phyloP scores from a whole-genome alignment of 1,140 invertebrate genomes.

The Lethrus apterus region DNA sequence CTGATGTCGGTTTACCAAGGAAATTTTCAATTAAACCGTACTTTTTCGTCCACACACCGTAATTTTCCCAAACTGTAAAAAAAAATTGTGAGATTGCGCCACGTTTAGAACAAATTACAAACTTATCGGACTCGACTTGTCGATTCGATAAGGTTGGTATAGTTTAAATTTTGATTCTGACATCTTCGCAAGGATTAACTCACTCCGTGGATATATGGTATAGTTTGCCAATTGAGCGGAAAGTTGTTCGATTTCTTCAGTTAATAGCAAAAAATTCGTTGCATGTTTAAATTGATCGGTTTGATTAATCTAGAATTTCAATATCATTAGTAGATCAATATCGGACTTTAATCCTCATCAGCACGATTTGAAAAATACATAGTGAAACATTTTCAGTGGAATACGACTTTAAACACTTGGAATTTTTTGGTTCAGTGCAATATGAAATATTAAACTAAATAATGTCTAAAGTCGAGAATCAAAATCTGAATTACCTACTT shows the following conservation, averaged over 20 bases:
- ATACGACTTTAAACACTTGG: too few species aligned
- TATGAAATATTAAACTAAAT: too few species aligned
- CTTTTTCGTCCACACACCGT: not conserved
- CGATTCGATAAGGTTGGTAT: not conserved
- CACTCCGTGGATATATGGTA: slow-evolving; percentile 1
- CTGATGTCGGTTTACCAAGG: not conserved
- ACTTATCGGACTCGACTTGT: not conserved
- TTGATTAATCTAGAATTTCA: not conserved
- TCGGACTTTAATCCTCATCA: too few species aligned
- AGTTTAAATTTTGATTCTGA: not conserved
- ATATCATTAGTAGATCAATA: too few species aligned
- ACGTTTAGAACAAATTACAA: not conserved
- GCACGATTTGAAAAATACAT: too few species aligned
- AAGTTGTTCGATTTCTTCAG: not conserved
- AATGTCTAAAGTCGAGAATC: too few species aligned
- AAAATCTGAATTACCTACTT: too few species aligned
- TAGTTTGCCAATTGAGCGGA: not conserved
- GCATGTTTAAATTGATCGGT: not conserved
- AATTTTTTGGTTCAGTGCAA: too few species aligned
- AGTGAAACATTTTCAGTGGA: too few species aligned
- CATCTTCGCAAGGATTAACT: not conserved
- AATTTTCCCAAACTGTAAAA: slow-evolving; percentile 3
- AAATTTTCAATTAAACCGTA: not conserved
- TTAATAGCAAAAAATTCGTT: not conserved
- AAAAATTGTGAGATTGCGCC: not conserved